A percentile compares a stretch with the other conserved stretches of the same genome.
phyloP scores from a whole-genome alignment of 1,140 invertebrate genomes.

The Camponotus pennsylvanicus region DNA sequence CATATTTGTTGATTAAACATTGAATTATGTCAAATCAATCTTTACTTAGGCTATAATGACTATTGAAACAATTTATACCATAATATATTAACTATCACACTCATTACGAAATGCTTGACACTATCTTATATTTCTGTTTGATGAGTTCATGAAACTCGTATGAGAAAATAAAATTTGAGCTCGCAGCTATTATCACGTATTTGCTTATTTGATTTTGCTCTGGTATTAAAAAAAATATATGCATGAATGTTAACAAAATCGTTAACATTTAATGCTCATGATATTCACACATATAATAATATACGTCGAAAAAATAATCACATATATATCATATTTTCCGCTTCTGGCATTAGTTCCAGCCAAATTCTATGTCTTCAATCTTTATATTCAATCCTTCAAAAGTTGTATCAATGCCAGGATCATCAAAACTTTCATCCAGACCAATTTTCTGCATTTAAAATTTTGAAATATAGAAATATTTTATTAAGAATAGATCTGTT shows the following conservation, averaged over 20 bases:
- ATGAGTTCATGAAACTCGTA: slow-evolving; percentile 14
- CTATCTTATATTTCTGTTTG: slow-evolving; percentile 2
- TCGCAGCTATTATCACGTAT: background rate
- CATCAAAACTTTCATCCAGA: slow-evolving; percentile 77
- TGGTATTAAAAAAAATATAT: slow-evolving; percentile 18
- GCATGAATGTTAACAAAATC: slow-evolving; percentile 22
- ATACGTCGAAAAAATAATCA: background rate
- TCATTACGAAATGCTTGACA: slow-evolving; percentile 10
- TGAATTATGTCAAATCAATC: background rate
- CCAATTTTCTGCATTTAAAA: slow-evolving; percentile 75
- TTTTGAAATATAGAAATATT: background rate
- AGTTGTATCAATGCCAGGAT: slow-evolving; percentile 76
- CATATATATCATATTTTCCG: background rate
- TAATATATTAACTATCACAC: background rate
- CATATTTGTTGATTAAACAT: background rate
- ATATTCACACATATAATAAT: slow-evolving; percentile 6
- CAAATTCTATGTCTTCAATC: slow-evolving; percentile 81
- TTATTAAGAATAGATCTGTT: background rate
- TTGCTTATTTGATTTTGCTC: slow-evolving; percentile 41
- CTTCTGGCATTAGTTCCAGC: slow-evolving; percentile 72
- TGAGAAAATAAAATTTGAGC: slow-evolving; percentile 21
- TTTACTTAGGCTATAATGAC: background rate
- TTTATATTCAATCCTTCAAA: slow-evolving; percentile 81
- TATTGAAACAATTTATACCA: background rate
- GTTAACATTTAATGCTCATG: background rate